Conservation (phyloP, 2,888 invertebrate genomes). For the Drosophila peninsularis region DNA sequence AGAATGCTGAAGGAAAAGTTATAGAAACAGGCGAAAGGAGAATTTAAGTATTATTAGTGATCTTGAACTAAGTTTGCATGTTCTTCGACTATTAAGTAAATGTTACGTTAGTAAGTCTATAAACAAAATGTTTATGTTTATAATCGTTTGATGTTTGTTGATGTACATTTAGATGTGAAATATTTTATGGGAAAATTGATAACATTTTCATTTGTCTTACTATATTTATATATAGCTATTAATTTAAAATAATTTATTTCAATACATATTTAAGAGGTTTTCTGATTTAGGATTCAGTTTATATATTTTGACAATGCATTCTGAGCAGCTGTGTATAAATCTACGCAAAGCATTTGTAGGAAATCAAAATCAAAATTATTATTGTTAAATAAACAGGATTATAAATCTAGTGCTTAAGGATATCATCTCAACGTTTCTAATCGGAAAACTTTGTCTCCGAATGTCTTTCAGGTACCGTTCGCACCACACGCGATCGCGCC, state of each 20-base stretch:
- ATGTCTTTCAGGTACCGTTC: constrained; percentile 77
- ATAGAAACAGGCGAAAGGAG: too few relatives aligned
- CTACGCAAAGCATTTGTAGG: not conserved
- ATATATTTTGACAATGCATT: not conserved
- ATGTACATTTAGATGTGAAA: not conserved
- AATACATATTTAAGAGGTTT: not conserved
- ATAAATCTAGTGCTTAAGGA: not conserved
- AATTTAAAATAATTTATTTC: not conserved
- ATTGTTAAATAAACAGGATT: not conserved
- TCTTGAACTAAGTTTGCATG: not conserved
- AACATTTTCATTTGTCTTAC: not conserved
- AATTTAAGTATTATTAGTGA: not conserved
- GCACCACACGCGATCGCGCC: constrained; percentile 84
- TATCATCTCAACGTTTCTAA: constrained; percentile 1
- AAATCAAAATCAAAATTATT: not conserved
- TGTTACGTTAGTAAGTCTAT: not conserved
- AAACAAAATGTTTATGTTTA: not conserved
- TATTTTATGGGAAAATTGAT: not conserved
- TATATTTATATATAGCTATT: not conserved
- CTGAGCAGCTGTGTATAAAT: not conserved
- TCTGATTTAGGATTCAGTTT: not conserved
- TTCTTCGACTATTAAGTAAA: not conserved
- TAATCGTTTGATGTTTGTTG: not conserved
- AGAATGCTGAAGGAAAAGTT: not conserved
- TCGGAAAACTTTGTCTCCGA: not conserved